Conservation (phyloP, 2,113 vertebrate species). For the Megalops atlanticus region DNA sequence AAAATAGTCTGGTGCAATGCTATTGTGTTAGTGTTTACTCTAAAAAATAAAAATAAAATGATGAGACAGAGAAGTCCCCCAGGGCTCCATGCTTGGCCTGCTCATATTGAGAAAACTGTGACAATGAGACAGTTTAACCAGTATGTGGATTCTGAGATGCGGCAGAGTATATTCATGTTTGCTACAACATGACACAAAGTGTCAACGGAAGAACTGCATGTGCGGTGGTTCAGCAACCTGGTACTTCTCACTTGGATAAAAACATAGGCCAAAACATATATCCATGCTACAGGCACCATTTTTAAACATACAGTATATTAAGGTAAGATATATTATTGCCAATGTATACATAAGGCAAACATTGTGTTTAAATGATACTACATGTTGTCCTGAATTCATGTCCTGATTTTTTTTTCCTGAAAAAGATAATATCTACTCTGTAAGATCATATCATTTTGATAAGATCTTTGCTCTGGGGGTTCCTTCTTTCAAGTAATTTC, state of each 20-base stretch:
- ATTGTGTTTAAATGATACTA: neutral
- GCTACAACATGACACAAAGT: too few species aligned
- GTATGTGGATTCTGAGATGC: neutral
- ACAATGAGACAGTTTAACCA: neutral
- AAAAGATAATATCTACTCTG: too few species aligned
- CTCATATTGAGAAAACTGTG: neutral
- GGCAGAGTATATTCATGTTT: neutral
- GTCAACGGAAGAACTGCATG: too few species aligned
- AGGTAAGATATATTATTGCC: neutral
- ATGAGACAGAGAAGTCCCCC: conserved; percentile 1
- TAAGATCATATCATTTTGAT: neutral
- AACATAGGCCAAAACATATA: neutral
- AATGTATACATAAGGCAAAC: neutral
- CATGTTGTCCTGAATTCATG: too few species aligned
- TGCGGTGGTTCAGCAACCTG: too few species aligned
- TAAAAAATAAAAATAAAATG: too few species aligned
- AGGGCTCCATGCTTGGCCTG: conserved; percentile 4
- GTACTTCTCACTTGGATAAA: neutral
- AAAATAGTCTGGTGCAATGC: too few species aligned
- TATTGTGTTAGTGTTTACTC: too few species aligned
- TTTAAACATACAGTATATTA: neutral
- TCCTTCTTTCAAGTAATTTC: neutral
- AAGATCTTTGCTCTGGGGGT: neutral
- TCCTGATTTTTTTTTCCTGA: too few species aligned
- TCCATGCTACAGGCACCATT: neutral